Conservation (phyloP, 2,797 vertebrate species). For the Peromyscus melanophrys region DNA sequence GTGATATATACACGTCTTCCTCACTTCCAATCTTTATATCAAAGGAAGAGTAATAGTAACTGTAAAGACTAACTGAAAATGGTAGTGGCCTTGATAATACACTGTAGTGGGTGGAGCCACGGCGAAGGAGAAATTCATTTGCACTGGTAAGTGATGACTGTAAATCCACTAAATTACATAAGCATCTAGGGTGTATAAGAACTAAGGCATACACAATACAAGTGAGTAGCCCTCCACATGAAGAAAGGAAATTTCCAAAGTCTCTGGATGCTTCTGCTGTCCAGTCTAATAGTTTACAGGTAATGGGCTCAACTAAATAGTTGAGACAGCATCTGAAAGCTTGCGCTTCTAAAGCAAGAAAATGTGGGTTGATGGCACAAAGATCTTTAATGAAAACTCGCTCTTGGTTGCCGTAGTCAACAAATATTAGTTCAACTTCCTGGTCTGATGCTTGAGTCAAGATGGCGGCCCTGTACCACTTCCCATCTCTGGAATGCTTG, state of each 20-base stretch:
- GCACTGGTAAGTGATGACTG: slow-evolving; percentile 85
- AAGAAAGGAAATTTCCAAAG: slow-evolving; percentile 89
- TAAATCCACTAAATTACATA: slow-evolving; percentile 93
- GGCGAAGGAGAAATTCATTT: slow-evolving; percentile 86
- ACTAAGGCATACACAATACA: slow-evolving; percentile 90
- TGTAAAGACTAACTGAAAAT: slow-evolving; percentile 87
- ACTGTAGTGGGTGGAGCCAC: slow-evolving; percentile 81
- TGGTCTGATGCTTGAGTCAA: slow-evolving; percentile 82
- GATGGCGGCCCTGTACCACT: slow-evolving; percentile 93
- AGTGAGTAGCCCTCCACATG: slow-evolving; percentile 84
- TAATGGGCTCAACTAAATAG: slow-evolving; percentile 86
- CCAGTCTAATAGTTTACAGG: slow-evolving; percentile 84
- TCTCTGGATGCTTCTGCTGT: slow-evolving; percentile 81
- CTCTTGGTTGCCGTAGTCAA: slow-evolving; percentile 92
- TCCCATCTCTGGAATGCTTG: slow-evolving; percentile 89
- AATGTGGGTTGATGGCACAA: slow-evolving; percentile 90
- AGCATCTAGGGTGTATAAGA: slow-evolving; percentile 85
- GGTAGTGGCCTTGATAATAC: slow-evolving; percentile 78
- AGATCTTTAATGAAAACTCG: slow-evolving; percentile 89
- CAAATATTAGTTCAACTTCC: slow-evolving; percentile 89
- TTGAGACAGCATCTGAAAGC: slow-evolving; percentile 94
- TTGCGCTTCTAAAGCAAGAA: slow-evolving; percentile 91
- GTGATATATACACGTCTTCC: slow-evolving; percentile 92
- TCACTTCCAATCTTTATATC: slow-evolving; percentile 91
- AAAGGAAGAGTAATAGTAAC: slow-evolving; percentile 94